Base-by-base conservation (phyloP, 2,888 invertebrate species). In the Cheilosia variabilis region DNA sequence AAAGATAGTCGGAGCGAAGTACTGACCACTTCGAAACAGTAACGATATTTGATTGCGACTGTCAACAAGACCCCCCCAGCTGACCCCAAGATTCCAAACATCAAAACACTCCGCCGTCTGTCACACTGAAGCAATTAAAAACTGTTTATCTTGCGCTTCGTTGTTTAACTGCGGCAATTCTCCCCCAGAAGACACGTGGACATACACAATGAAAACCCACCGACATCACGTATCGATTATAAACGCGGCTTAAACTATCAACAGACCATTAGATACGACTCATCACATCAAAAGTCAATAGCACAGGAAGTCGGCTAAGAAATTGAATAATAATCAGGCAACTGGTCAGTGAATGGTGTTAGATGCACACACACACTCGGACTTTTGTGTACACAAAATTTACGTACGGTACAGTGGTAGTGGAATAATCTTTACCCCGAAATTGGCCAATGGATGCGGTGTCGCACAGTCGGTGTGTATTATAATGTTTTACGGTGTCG, bases 221-320 rank as follows among this genome's bases (percentile, higher is more conserved):
- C 34, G 19, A 34, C 37, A 47, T 58, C 58, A 34, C 50, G 47
- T 69, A 45, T 57, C 9, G 27, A 31, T 55, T 68, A 68, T 45
- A n/a, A 37, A n/a, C 24, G 37, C 27, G 55, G 45, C 19, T 24
- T 27, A 19, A 31, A 10, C 17, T 66, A 52, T 34, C 65, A 37
- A 34, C 47, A 47, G 22, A 13, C 65, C 58, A 60, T 24, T 69
- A 76, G 81, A 77, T 71, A 81, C 69, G 43, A 52, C 52, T 77
- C 57, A 65, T 65, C 65, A 37, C 69, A 75, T 75, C 69, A 71
- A 71, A 68, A 77, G 78, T 83, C 82, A 83, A 72, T 73, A 83
- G 72, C 82, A 83, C 78, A 83, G 82, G 82, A 83, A 83, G 82
- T 78, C 71, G 58, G 53, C 43, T 22, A 66, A 71, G 78, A 73